phyloP scores from a whole-genome alignment of 23 tunicate species.

The Clavelina lepadiformis region DNA sequence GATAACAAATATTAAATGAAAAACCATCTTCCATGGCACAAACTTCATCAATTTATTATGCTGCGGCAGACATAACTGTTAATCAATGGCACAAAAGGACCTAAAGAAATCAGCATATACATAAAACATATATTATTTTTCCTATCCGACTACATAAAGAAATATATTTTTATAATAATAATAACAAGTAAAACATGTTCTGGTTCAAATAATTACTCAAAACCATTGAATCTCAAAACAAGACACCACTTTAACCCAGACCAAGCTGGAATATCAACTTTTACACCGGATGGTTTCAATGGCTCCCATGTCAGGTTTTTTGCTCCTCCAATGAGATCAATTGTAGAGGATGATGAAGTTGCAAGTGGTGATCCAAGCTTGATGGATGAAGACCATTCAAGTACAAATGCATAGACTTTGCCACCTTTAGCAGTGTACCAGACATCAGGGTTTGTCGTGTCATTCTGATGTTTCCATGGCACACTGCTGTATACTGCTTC shows the following conservation, averaged over 20 bases:
- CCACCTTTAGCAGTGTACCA: constrained; percentile 33
- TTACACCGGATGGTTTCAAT: constrained; percentile 37
- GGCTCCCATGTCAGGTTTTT: constrained; percentile 19
- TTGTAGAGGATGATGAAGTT: constrained; percentile 10
- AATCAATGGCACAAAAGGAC: too few species aligned
- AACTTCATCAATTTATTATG: too few species aligned
- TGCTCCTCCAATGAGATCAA: constrained; percentile 41
- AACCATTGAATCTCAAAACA: constrained; percentile 19
- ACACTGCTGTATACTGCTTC: constrained; percentile 44
- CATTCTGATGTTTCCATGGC: constrained; percentile 60
- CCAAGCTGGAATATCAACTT: constrained; percentile 14
- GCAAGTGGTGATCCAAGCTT: constrained; percentile 34
- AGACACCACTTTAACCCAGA: constrained; percentile 9
- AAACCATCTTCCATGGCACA: too few species aligned
- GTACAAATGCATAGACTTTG: constrained; percentile 22
- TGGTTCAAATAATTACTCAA: too few species aligned
- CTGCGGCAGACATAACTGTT: too few species aligned
- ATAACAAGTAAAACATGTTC: too few species aligned
- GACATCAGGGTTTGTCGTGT: constrained; percentile 19
- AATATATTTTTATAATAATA: too few species aligned
- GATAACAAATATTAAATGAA: too few species aligned
- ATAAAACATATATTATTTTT: too few species aligned
- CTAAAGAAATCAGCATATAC: too few species aligned
- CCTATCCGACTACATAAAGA: too few species aligned
- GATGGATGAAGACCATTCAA: constrained; percentile 39